Evolutionary conservation across 2,113 vertebrate genomes (phyloP), one percentile per base, ranked within the genome.

Genomic region (Sander lucioperca): DNA sequence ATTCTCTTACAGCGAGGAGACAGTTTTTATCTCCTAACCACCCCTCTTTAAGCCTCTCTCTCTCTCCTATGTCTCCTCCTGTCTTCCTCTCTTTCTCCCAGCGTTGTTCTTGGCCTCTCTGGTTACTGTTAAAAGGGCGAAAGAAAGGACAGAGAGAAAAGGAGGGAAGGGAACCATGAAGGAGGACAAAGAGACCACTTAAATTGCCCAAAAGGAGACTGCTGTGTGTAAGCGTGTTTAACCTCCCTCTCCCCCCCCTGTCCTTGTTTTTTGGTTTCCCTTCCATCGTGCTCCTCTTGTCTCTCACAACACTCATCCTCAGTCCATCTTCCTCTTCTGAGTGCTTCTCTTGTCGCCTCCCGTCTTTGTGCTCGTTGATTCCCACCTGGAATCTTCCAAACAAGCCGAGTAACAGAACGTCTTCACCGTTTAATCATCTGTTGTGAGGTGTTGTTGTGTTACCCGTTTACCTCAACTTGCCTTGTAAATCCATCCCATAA

Each of bases 1-100:
- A 94, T 94, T 91, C 86, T 88, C 91, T 94, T 94, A 90, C 93
- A 89, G 79, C 10, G 57, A 81, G 90, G 91, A 94, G 93, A 94
- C 91, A 87, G 86, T 90, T 85, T 80, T 92, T 94, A 93, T 94
- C 93, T 88, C 54, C 86, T 89, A 89, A 89, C 71, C 84, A 50
- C 58, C 70, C 47, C 91, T 85, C 87, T 90, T 83, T 90, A 85
- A 84, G 70, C 83, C 61, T 54, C 58, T 21, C 16, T 54, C n/a
- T 43, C 10, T 11, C 10, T 43, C 69, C 76, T 75, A 56, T 43
- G 10, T 11, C 39, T 43, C 39, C 39, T 43, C 39, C 10, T 43
- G 10, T 81, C 85, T 72, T 77, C 54, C 90, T 36, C 69, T 71
- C 83, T 80, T 75, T 88, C 84, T 88, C 86, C 73, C 84, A 73